phyloP scores from a whole-genome alignment of 2,888 invertebrate species.

The Dryococelus australis region DNA sequence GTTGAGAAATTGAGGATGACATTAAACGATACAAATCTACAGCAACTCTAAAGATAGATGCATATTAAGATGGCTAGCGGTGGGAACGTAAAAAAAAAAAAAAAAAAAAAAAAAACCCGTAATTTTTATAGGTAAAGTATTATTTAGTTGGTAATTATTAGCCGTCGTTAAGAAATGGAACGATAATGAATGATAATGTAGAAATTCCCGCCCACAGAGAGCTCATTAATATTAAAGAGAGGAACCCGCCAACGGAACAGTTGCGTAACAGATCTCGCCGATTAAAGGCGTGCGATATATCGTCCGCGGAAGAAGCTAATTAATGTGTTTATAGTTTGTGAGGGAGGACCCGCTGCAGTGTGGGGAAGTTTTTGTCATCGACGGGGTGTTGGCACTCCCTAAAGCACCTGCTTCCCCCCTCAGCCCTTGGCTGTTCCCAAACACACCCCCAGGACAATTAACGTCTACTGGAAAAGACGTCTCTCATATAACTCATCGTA shows the following conservation, averaged over 20 bases:
- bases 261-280: conserved; percentile 16
- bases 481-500: neutral
- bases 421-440: too few species aligned
- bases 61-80: neutral
- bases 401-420: neutral
- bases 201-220: conserved; percentile 16
- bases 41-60: neutral
- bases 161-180: neutral
- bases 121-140: neutral
- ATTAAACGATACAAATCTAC: conserved; percentile 16
- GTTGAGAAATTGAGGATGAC: neutral
- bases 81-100: neutral
- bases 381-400: neutral
- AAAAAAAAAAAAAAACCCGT: neutral
- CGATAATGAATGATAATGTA: conserved; percentile 5
- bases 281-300: neutral
- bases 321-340: conserved; percentile 13
- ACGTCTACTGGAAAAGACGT: neutral
- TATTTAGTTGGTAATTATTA: conserved; percentile 16
- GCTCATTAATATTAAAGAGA: neutral
- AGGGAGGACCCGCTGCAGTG: neutral
- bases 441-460: neutral
- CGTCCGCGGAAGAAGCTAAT: neutral
- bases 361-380: conserved; percentile 6
- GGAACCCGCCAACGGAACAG: neutral